Evolutionary conservation across 2,113 vertebrate genomes (phyloP).

Genomic region (Pandion haliaetus): DNA sequence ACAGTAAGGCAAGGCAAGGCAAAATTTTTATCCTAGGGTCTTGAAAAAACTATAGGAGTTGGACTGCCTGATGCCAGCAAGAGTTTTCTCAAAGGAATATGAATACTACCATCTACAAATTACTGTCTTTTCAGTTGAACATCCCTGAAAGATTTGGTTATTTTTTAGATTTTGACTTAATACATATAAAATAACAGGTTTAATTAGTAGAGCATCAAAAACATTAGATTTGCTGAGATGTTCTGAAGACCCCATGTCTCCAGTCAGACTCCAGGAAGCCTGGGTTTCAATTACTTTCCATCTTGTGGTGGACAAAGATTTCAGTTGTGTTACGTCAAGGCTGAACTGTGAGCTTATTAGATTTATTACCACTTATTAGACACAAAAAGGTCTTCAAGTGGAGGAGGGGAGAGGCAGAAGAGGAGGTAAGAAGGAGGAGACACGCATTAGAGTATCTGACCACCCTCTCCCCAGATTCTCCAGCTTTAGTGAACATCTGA

Average conservation of each 20-base stretch:
- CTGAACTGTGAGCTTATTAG: not conserved
- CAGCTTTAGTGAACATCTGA: not conserved
- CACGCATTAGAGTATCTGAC: not conserved
- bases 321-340: not conserved
- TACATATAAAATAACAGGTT: not conserved
- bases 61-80: not conserved
- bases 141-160: not conserved
- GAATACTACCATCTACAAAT: not conserved
- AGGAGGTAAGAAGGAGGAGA: not conserved
- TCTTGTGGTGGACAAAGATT: not conserved
- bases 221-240: not conserved
- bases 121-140: not conserved
- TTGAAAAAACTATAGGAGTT: not conserved
- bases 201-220: not conserved
- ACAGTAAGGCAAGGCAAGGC: not conserved
- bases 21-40: not conserved
- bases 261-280: not conserved
- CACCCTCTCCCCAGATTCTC: not conserved
- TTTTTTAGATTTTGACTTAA: not conserved
- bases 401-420: not conserved
- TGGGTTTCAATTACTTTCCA: not conserved
- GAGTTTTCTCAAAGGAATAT: not conserved
- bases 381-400: not conserved
- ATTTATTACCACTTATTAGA: not conserved
- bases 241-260: not conserved